Conservation (phyloP, 2,888 invertebrate species). For the Stictocephala bisonia region DNA sequence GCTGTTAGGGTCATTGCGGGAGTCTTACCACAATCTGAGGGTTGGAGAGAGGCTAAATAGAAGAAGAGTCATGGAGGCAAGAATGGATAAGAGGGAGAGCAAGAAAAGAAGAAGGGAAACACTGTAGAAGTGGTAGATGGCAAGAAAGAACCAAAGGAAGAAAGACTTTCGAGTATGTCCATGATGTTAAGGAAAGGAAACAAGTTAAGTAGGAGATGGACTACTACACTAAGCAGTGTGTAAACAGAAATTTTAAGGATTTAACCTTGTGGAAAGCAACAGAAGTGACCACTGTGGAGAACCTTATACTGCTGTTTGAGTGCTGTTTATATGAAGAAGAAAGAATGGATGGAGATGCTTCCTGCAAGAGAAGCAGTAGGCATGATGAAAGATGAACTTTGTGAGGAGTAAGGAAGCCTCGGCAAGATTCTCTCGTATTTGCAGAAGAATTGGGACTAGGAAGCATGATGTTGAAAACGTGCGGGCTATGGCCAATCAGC, state of each 20-base stretch:
- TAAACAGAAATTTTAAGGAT: background rate
- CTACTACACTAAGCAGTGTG: background rate
- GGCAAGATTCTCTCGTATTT: background rate
- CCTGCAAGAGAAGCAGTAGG: background rate
- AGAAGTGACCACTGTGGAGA: background rate
- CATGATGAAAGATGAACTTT: background rate
- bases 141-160: too few species aligned
- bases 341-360: background rate
- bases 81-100: background rate
- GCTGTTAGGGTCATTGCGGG: too few species aligned
- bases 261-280: background rate
- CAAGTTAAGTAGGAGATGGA: constrained; percentile 8
- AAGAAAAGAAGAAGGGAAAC: constrained; percentile 7
- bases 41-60: background rate
- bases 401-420: background rate
- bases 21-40: too few species aligned
- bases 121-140: background rate
- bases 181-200: background rate
- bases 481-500: too few species aligned
- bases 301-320: background rate
- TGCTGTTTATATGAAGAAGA: background rate
- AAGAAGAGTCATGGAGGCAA: background rate
- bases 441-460: constrained; percentile 1
- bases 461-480: background rate
- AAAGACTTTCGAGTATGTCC: background rate